Evolutionary conservation across 2,797 vertebrate species (phyloP), one percentile per base, ranked within the genome.

Genomic region (Pantherophis vulpinus): DNA sequence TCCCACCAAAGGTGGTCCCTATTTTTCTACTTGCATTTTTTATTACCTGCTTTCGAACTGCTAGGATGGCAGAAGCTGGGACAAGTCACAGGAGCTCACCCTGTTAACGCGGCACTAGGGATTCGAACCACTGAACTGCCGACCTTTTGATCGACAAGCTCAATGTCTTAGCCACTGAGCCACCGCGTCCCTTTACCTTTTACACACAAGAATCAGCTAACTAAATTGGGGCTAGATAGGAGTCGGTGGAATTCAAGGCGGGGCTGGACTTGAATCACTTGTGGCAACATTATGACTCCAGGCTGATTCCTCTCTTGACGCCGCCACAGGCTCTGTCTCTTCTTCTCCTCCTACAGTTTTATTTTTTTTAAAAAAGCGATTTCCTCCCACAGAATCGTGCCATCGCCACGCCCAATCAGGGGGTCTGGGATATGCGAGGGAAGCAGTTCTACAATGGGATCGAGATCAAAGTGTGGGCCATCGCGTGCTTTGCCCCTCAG

Each of bases 381-480:
- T 90, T 9, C 7, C 97, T 92, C 94, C 94, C 29, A 4, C 98
- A 99, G 99, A 99, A 99, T 96, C 99, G 99, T 93, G 99, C 99
- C 96, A 99, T 99, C 92, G 99, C 99, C 83, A 99, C 99, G 23
- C 99, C 99, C 96, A 99, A 99, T 98, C 99, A 99, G 96, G 99
- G 99, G 91, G 99, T 99, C 96, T 99, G 99, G 99, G 99, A 99
- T 98, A 99, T 99, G 99, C 97, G 99, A 93, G 99, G 99, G 94
- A 99, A 99, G 96, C 99, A 99, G 98, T 99, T 99, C 98, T 99
- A 99, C 98, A 99, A 99, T 51, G 99, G 99, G 95, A 99, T 99
- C 37, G 99, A 99, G 98, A 99, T 99, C 98, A 99, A 99, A 98
- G 99, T 99, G 95, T 99, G 99, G 99, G 99, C 99, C 29, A 99